Evolutionary conservation across 2,888 invertebrate genomes (phyloP).

Genomic region (Pristionchus exspectatus): DNA sequence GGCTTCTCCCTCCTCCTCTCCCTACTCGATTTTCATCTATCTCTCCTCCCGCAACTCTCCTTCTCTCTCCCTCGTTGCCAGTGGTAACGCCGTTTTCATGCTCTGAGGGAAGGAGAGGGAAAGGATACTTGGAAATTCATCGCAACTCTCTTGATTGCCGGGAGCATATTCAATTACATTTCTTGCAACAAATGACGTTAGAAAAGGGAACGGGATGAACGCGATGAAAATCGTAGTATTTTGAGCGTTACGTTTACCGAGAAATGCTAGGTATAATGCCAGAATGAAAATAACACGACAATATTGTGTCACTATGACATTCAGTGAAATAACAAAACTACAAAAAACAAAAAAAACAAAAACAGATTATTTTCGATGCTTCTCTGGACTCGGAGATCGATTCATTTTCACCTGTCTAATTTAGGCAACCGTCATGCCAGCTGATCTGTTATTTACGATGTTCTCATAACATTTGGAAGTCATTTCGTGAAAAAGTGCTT

Average conservation of each 20-base stretch:
- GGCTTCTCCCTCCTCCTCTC: constrained; percentile 34
- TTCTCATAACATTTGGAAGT: not conserved
- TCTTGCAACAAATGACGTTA: not conserved
- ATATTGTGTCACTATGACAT: not conserved
- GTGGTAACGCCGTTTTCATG: constrained; percentile 14
- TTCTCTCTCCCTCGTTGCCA: constrained; percentile 4
- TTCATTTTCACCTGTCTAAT: not conserved
- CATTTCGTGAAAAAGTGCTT: not conserved
- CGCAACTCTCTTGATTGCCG: not conserved
- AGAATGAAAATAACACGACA: not conserved
- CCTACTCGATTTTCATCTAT: constrained; percentile 43
- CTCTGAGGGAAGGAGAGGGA: not conserved
- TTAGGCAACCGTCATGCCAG: not conserved
- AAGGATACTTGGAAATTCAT: not conserved
- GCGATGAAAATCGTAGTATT: no score
- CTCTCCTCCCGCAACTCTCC: constrained; percentile 19
- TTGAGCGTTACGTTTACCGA: no score
- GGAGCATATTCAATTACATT: not conserved
- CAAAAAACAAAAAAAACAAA: not conserved
- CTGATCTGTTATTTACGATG: not conserved
- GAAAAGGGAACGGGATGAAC: not conserved
- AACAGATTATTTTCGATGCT: not conserved
- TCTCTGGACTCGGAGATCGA: not conserved
- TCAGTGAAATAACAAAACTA: not conserved
- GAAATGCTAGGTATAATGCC: not conserved